These are phyloP conservation scores for Drosophila arawakana DNA, from an alignment of 1,140 invertebrate genomes.

Conservation along the genomic window DNA sequence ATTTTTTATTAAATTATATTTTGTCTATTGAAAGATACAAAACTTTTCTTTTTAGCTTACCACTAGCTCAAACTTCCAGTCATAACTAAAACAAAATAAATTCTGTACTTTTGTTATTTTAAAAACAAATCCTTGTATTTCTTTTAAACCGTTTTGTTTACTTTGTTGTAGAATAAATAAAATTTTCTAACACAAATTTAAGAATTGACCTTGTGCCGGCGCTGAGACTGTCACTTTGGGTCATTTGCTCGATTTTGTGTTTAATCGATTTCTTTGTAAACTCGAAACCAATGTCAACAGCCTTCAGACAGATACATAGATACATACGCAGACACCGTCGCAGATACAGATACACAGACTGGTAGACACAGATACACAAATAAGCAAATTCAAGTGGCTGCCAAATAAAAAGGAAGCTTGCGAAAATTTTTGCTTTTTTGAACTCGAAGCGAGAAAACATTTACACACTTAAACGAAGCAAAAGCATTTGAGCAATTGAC, in stretches of 20 bases:
- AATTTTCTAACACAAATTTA: constrained; percentile 32
- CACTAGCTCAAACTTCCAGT: too few species aligned
- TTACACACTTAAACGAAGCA: constrained; percentile 55
- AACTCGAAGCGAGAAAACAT: constrained; percentile 49
- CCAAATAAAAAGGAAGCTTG: constrained; percentile 39
- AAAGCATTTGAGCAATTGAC: constrained; percentile 33
- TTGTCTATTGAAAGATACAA: too few species aligned
- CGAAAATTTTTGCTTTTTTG: constrained; percentile 41
- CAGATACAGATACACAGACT: constrained; percentile 14
- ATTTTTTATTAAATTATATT: too few species aligned
- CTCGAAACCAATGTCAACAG: constrained; percentile 61
- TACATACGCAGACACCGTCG: constrained; percentile 7
- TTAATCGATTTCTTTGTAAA: constrained; percentile 61
- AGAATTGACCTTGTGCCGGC: constrained; percentile 42
- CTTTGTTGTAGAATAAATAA: constrained; percentile 17
- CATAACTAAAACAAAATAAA: neutral
- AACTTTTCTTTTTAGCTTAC: too few species aligned
- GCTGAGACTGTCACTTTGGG: constrained; percentile 32
- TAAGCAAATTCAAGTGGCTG: constrained; percentile 47
- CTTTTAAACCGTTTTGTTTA: constrained; percentile 27
- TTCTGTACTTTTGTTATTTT: neutral
- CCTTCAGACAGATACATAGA: constrained; percentile 30
- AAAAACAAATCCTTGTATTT: constrained; percentile 5
- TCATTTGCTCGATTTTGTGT: constrained; percentile 50
- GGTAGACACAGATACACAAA: constrained; percentile 31